Percentiles rank a stretch among this genome's conserved stretches.
Conservation (phyloP, 2,797 vertebrate species). For the Columba guinea region DNA sequence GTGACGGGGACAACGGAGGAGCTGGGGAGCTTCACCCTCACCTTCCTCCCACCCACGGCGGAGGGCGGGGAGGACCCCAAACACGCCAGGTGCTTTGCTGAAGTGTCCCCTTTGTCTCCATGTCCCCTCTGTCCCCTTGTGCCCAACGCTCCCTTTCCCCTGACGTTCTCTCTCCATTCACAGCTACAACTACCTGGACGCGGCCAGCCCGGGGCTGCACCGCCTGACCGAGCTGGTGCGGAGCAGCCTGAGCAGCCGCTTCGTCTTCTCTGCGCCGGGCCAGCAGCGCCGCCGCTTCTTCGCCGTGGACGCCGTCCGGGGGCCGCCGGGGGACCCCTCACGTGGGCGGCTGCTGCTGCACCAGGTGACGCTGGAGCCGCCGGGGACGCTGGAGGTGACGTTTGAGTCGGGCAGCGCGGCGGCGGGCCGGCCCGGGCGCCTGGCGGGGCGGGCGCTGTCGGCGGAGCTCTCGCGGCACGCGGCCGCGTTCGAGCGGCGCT, state of each 20-base stretch:
- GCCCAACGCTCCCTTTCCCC: neutral
- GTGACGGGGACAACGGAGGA: constrained; percentile 87
- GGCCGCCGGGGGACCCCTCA: constrained; percentile 42
- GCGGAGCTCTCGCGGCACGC: constrained; percentile 78
- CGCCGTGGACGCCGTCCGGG: constrained; percentile 79
- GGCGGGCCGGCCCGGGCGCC: constrained; percentile 68
- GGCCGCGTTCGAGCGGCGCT: constrained; percentile 80
- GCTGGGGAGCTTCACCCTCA: constrained; percentile 90
- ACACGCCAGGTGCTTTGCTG: constrained; percentile 82
- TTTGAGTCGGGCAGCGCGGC: constrained; percentile 90
- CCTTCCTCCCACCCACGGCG: constrained; percentile 82
- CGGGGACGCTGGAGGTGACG: constrained; percentile 86
- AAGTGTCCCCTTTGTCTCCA: rapidly evolving
- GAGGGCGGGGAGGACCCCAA: constrained; percentile 75
- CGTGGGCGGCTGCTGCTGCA: constrained; percentile 84
- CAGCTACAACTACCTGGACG: constrained; percentile 90
- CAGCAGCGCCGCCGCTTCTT: constrained; percentile 85
- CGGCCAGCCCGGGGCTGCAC: constrained; percentile 85
- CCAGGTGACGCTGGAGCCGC: constrained; percentile 88
- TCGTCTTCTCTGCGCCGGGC: constrained; percentile 80
- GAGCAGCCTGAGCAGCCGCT: constrained; percentile 84
- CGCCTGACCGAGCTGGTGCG: constrained; percentile 88
- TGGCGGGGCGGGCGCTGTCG: constrained; percentile 79
- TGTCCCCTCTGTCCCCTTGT: neutral
- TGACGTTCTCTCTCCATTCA: neutral